These are phyloP conservation scores for Enhydra lutris DNA, from an alignment of 2,113 vertebrate species.

Conservation along the genomic window DNA sequence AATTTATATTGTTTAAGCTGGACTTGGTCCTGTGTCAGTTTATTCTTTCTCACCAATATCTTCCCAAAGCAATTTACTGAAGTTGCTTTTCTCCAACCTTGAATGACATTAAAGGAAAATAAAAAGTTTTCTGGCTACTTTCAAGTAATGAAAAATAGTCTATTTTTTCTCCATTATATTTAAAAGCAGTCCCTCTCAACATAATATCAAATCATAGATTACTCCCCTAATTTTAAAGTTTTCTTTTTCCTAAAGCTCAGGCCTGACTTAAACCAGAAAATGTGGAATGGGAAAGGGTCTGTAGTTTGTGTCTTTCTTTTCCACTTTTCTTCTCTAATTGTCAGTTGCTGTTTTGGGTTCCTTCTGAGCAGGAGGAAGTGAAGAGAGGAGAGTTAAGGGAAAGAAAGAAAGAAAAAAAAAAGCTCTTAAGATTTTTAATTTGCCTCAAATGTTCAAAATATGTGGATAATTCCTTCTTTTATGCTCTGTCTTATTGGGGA, in stretches of 20 bases:
- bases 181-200: neutral
- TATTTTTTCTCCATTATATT: neutral
- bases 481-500: neutral
- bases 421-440: neutral
- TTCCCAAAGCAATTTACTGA: neutral
- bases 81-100: neutral
- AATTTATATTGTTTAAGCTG: neutral
- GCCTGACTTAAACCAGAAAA: neutral
- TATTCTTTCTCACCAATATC: neutral
- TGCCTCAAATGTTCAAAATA: neutral
- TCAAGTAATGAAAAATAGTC: neutral
- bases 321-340: neutral
- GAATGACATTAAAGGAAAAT: neutral
- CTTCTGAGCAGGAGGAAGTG: neutral
- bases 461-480: neutral
- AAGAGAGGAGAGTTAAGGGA: neutral
- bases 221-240: neutral
- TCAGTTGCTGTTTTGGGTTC: neutral
- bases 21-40: neutral
- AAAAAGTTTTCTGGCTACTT: neutral
- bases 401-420: neutral
- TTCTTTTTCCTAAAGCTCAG: neutral
- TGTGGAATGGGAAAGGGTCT: rapidly evolving
- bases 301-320: rapidly evolving
- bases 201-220: neutral